phyloP scores from a whole-genome alignment of 1,140 invertebrate genomes.

The Zophobas morio region DNA sequence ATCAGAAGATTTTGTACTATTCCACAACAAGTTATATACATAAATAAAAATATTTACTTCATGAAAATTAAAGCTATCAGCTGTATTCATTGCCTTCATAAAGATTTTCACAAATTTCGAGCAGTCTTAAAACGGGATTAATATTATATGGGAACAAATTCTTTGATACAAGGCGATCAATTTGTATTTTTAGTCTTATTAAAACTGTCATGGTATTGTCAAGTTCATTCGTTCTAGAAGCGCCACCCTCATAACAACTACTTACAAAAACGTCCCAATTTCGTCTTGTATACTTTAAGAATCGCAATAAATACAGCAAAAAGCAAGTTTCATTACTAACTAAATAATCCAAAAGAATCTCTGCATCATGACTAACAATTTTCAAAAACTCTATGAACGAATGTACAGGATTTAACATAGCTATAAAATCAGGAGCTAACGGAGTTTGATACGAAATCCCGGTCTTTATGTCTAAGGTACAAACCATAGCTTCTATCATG shows the following conservation, averaged over 20 bases:
- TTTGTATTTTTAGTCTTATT: constrained; percentile 83
- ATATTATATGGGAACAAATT: constrained; percentile 92
- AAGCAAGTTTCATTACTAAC: constrained; percentile 95
- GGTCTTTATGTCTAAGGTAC: constrained; percentile 88
- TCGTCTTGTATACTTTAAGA: constrained; percentile 87
- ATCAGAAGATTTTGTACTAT: constrained; percentile 49
- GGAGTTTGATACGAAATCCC: constrained; percentile 87
- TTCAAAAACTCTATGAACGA: constrained; percentile 89
- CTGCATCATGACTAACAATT: constrained; percentile 86
- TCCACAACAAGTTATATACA: constrained; percentile 22
- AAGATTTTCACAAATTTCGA: constrained; percentile 88
- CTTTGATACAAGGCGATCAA: constrained; percentile 85
- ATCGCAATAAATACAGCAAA: constrained; percentile 86
- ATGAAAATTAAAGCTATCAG: constrained; percentile 65
- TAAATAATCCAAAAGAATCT: constrained; percentile 88
- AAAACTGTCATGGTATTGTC: constrained; percentile 89
- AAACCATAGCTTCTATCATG: constrained; percentile 93
- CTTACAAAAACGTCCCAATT: constrained; percentile 89
- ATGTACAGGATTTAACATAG: constrained; percentile 85
- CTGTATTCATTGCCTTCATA: constrained; percentile 87
- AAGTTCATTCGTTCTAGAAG: constrained; percentile 73
- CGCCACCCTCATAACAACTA: constrained; percentile 75
- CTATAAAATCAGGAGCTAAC: constrained; percentile 81
- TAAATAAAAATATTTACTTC: constrained; percentile 20
- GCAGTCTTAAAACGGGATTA: constrained; percentile 85